A percentile compares a stretch with the other conserved stretches of the same genome.
phyloP scores from a whole-genome alignment of 2,113 vertebrate genomes.

The Orthonyx spaldingii region DNA sequence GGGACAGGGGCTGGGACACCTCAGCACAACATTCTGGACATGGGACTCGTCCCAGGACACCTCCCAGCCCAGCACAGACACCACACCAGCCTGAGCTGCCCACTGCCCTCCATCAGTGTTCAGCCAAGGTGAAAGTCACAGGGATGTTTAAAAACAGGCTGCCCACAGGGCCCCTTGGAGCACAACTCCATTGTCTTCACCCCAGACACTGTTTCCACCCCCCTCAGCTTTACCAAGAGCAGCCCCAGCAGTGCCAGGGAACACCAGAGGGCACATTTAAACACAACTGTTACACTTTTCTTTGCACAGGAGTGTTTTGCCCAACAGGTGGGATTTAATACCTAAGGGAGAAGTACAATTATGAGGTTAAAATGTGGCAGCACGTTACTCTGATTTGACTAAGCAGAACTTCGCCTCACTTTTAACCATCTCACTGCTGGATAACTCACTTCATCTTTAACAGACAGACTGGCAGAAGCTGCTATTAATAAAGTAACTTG shows the following conservation, averaged over 20 bases:
- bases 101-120: fast-evolving
- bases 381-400: neutral
- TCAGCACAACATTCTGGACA: neutral
- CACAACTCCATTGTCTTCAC: fast-evolving
- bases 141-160: fast-evolving
- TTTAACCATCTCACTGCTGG: neutral
- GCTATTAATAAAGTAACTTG: neutral
- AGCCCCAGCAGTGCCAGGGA: neutral
- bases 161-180: neutral
- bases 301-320: neutral
- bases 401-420: neutral
- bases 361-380: fast-evolving
- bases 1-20: fast-evolving
- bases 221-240: neutral
- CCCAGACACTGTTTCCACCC: neutral
- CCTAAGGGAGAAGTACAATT: neutral
- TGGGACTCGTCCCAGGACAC: fast-evolving
- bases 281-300: fast-evolving
- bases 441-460: neutral
- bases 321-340: neutral
- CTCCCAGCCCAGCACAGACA: neutral
- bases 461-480: neutral
- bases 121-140: neutral
- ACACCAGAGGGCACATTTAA: fast-evolving
- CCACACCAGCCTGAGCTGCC: neutral